Conservation (phyloP, 2,113 vertebrate genomes). For the Myiozetetes cayanensis region DNA sequence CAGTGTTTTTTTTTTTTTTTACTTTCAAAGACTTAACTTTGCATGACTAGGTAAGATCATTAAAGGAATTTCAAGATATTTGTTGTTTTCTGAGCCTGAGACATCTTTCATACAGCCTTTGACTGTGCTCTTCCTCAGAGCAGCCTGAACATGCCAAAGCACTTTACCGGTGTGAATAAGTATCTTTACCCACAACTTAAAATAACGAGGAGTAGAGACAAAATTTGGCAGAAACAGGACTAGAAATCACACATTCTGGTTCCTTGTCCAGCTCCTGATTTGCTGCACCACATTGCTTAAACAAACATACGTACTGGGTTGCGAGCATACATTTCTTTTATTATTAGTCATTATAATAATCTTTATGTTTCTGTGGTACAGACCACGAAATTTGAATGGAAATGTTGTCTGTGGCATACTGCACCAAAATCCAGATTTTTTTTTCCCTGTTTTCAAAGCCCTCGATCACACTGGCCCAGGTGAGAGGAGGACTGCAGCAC, state of each 20-base stretch:
- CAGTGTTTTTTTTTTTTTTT: background rate
- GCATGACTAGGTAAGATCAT: background rate
- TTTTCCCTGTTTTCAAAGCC: background rate
- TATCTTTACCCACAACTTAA: background rate
- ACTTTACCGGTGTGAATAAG: background rate
- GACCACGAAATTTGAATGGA: background rate
- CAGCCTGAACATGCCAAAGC: background rate
- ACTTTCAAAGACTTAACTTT: background rate
- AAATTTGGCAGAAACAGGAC: background rate
- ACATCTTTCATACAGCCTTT: background rate
- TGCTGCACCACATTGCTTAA: background rate
- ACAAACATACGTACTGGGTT: background rate
- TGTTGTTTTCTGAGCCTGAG: background rate
- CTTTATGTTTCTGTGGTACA: background rate
- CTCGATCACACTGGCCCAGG: background rate
- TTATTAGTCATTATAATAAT: background rate
- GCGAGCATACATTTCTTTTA: background rate
- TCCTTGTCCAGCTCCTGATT: background rate
- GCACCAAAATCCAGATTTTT: background rate
- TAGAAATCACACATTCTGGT: background rate
- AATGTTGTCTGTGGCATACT: background rate
- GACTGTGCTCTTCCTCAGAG: background rate
- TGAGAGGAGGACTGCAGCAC: background rate
- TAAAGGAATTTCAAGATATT: background rate
- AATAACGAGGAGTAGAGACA: background rate